Evolutionary conservation across 2,888 invertebrate genomes (phyloP).

Genomic region (Microctonus hyperodae): DNA sequence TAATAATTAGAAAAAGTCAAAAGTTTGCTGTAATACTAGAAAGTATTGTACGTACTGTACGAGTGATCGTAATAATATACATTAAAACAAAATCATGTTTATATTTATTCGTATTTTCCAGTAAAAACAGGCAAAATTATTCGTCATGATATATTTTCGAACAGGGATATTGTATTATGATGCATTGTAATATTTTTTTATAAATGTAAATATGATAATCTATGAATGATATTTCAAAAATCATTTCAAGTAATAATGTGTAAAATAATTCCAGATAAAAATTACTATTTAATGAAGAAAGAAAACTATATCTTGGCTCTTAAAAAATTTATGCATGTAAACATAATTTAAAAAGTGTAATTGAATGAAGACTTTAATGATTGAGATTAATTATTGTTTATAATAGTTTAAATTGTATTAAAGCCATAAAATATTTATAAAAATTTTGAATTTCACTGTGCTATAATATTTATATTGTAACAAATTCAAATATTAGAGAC

Average conservation of each 20-base stretch:
- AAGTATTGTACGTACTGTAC: constrained; percentile 38
- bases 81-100: constrained; percentile 19
- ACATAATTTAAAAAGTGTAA: too few species aligned
- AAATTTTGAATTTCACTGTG: too few species aligned
- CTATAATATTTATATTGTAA: too few species aligned
- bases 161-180: constrained; percentile 31
- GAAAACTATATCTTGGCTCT: too few species aligned
- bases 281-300: too few species aligned
- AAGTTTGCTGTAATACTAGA: constrained; percentile 49
- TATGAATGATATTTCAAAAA: too few species aligned
- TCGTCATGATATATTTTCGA: constrained; percentile 18
- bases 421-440: too few species aligned
- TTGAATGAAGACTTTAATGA: too few species aligned
- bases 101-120: background rate
- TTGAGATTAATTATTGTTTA: too few species aligned
- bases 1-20: constrained; percentile 42
- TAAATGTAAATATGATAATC: constrained; percentile 21
- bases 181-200: constrained; percentile 16
- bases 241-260: too few species aligned
- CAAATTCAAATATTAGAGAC: constrained; percentile 25
- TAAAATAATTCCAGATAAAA: constrained; percentile 34
- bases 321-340: too few species aligned
- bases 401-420: too few species aligned
- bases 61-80: constrained; percentile 22
- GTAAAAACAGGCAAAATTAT: constrained; percentile 1